These are phyloP conservation scores for Marcusenius ussheri DNA, from an alignment of 2,113 vertebrate species.

Conservation along the genomic window DNA sequence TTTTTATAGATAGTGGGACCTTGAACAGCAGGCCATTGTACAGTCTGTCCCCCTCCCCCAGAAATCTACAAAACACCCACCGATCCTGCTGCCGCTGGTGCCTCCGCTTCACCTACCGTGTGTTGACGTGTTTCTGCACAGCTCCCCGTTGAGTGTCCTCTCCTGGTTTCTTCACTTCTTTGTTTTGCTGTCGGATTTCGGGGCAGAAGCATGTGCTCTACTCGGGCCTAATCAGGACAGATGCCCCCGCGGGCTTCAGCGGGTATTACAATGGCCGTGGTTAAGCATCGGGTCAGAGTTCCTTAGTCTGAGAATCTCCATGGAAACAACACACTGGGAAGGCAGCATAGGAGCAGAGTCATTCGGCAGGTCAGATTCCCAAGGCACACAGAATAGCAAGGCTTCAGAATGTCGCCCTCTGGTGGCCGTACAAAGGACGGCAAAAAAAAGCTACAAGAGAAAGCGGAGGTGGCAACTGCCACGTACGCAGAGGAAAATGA, in stretches of 20 bases:
- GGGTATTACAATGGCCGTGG: neutral
- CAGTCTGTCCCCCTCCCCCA: neutral
- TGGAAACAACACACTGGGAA: neutral
- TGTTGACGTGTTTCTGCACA: neutral
- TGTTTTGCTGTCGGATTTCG: neutral
- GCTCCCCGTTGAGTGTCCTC: neutral
- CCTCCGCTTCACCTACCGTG: neutral
- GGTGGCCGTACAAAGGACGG: neutral
- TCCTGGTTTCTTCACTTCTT: neutral
- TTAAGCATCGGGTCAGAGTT: neutral
- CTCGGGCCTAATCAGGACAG: neutral
- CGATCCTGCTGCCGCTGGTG: neutral
- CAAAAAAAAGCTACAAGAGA: neutral
- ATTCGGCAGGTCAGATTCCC: neutral
- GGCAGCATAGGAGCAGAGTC: neutral
- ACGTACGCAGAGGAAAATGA: neutral
- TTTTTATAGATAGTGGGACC: neutral
- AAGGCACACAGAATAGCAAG: neutral
- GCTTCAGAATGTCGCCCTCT: neutral
- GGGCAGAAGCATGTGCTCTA: neutral
- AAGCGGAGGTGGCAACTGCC: neutral
- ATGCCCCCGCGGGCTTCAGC: neutral
- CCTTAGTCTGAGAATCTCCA: neutral
- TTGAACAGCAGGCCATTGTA: neutral
- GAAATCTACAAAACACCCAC: neutral